Evolutionary conservation across 2,113 vertebrate genomes (phyloP).

Genomic region (Oreamnos americanus): DNA sequence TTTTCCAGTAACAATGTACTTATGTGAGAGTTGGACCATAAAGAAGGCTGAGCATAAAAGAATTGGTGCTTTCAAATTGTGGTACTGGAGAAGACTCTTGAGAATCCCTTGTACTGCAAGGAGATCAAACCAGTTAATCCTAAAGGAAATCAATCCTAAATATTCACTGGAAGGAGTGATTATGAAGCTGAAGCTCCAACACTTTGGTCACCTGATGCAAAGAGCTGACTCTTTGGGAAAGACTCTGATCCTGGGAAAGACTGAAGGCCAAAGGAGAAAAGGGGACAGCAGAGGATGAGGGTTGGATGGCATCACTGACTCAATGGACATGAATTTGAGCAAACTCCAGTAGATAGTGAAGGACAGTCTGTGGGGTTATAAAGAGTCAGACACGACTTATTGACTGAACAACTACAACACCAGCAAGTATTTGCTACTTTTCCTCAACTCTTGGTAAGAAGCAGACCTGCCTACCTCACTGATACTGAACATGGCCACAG

Average conservation of each 20-base stretch:
- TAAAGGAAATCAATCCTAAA: background rate
- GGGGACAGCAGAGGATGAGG: background rate
- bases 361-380: background rate
- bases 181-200: background rate
- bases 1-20: background rate
- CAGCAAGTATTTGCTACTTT: background rate
- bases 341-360: background rate
- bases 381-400: background rate
- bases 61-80: background rate
- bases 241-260: background rate
- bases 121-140: background rate
- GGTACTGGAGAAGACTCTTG: background rate
- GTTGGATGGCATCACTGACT: background rate
- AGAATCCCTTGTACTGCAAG: background rate
- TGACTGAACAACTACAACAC: rapidly evolving
- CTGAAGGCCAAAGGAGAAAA: background rate
- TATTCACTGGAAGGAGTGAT: background rate
- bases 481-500: background rate
- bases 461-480: background rate
- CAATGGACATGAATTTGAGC: background rate
- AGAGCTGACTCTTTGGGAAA: background rate
- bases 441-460: background rate
- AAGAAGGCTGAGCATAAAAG: background rate
- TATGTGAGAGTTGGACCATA: background rate
- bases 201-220: background rate